Percentiles rank a stretch among this genome's conserved stretches.
These are phyloP conservation scores for Penaeus monodon DNA, from an alignment of 2,888 invertebrate genomes.

Conservation along the genomic window DNA sequence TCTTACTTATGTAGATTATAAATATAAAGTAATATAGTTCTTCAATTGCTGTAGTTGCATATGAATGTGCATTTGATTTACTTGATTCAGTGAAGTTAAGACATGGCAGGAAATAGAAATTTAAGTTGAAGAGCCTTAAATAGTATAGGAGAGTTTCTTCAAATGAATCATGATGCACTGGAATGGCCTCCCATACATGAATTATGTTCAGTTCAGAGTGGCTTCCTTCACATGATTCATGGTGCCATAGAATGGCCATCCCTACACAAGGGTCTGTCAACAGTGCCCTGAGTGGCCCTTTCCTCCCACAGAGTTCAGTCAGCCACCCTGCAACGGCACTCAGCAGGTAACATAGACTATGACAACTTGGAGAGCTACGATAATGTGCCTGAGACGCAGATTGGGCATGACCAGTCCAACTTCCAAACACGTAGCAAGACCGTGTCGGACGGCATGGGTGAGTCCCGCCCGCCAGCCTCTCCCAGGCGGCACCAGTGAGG, in stretches of 20 bases:
- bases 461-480: constrained; percentile 66
- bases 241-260: constrained; percentile 28
- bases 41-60: too few species aligned
- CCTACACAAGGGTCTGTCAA: constrained; percentile 36
- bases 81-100: too few species aligned
- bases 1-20: too few species aligned
- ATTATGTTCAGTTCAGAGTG: constrained; percentile 14
- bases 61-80: too few species aligned
- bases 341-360: constrained; percentile 82
- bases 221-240: constrained; percentile 24
- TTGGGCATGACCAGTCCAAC: constrained; percentile 49
- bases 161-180: constrained; percentile 23
- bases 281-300: constrained; percentile 53
- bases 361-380: constrained; percentile 77
- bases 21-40: too few species aligned
- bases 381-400: constrained; percentile 66
- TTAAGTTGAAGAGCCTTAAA: not conserved
- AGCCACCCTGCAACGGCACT: constrained; percentile 64
- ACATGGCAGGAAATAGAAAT: too few species aligned
- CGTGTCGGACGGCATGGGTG: constrained; percentile 86
- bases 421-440: constrained; percentile 91
- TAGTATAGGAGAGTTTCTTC: not conserved
- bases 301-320: constrained; percentile 54
- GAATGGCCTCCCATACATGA: constrained; percentile 5
- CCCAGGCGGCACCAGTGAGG: constrained; percentile 51